Percentiles rank a stretch among this genome's conserved stretches.
Conservation (phyloP, 2,888 invertebrate species). For the Mythimna loreyi region DNA sequence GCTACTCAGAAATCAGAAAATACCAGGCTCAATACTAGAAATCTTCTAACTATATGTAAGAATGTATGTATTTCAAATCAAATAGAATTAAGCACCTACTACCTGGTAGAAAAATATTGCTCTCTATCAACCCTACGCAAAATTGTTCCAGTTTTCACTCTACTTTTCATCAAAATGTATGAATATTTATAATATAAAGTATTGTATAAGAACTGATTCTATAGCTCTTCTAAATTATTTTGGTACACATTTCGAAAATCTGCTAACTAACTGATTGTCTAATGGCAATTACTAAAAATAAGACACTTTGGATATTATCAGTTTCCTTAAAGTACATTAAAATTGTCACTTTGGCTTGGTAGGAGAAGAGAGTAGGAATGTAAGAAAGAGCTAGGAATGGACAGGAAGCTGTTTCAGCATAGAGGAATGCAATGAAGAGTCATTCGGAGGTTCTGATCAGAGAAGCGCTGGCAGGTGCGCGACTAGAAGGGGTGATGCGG, state of each 20-base stretch:
- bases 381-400: constrained; percentile 82
- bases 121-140: constrained; percentile 86
- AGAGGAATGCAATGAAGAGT: constrained; percentile 70
- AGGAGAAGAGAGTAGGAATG: constrained; percentile 83
- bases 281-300: constrained; percentile 89
- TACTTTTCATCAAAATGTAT: constrained; percentile 77
- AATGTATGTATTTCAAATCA: constrained; percentile 75
- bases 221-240: constrained; percentile 83
- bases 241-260: constrained; percentile 87
- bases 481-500: constrained; percentile 86
- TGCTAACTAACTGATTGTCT: constrained; percentile 87
- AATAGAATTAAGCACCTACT: constrained; percentile 86
- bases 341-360: constrained; percentile 74
- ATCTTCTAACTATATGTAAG: constrained; percentile 82
- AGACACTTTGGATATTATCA: constrained; percentile 89
- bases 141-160: constrained; percentile 83
- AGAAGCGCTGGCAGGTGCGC: constrained; percentile 42
- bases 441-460: constrained; percentile 44
- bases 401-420: constrained; percentile 71
- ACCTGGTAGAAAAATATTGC: constrained; percentile 87
- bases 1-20: constrained; percentile 84
- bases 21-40: constrained; percentile 83
- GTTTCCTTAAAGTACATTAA: constrained; percentile 82
- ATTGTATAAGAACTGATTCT: constrained; percentile 79
- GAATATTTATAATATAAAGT: constrained; percentile 74